A percentile compares a stretch with the other conserved stretches of the same genome.
Conservation (phyloP, 2,888 invertebrate species). For the Polymixis flavicincta region DNA sequence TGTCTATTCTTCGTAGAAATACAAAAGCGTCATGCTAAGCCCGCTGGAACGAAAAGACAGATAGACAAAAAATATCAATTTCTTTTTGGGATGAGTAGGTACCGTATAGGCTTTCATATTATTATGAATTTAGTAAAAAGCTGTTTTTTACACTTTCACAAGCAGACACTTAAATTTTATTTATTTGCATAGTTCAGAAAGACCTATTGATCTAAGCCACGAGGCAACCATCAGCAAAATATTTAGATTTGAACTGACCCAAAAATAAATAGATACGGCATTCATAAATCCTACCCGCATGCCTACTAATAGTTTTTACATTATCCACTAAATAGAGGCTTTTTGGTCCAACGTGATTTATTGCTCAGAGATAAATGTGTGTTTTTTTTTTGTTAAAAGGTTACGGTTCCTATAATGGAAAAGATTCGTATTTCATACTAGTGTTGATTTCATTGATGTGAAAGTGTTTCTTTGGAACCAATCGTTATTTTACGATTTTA, state of each 20-base stretch:
- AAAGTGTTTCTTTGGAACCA: conserved; percentile 15
- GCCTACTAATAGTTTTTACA: conserved; percentile 58
- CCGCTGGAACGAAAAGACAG: too few species aligned
- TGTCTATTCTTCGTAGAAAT: too few species aligned
- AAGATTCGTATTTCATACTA: not conserved
- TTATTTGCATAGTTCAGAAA: too few species aligned
- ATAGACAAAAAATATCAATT: too few species aligned
- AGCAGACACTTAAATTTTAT: too few species aligned
- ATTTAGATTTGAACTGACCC: conserved; percentile 50
- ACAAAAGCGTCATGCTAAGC: too few species aligned
- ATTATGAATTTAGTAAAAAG: too few species aligned
- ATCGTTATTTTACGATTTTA: not conserved
- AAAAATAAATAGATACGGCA: conserved; percentile 55
- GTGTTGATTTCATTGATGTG: not conserved
- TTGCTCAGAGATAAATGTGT: conserved; percentile 57
- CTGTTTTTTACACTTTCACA: too few species aligned
- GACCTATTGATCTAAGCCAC: conserved; percentile 3
- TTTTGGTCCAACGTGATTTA: conserved; percentile 56
- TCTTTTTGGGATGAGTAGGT: too few species aligned
- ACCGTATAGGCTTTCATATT: too few species aligned
- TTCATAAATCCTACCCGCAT: conserved; percentile 70
- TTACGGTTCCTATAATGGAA: conserved; percentile 7
- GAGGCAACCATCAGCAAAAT: conserved; percentile 19
- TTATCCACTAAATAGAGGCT: conserved; percentile 64
- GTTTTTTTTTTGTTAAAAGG: conserved; percentile 44